Conservation (phyloP, 2,797 vertebrate species). For the Myotis findleyi region DNA sequence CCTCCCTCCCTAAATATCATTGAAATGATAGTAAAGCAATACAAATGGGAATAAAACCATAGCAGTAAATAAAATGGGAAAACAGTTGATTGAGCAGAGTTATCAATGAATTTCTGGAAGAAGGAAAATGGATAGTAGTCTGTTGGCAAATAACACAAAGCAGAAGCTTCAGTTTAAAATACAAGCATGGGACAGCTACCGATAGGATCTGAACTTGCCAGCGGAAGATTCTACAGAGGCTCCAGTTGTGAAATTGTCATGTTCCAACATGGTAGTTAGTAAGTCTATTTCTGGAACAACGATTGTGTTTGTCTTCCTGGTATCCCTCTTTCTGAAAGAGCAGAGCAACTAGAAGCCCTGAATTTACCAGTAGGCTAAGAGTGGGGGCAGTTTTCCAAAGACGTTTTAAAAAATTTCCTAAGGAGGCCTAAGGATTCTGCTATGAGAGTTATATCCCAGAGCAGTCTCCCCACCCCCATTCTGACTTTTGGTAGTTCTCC, state of each 20-base stretch:
- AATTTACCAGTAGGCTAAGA: neutral
- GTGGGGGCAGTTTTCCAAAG: neutral
- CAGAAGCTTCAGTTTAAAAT: neutral
- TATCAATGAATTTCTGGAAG: neutral
- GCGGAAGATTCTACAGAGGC: neutral
- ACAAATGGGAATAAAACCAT: neutral
- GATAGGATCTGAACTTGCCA: neutral
- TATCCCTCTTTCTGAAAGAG: neutral
- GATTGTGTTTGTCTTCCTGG: neutral
- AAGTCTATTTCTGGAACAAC: neutral
- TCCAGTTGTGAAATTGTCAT: too few relatives aligned
- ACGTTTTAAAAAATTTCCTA: neutral
- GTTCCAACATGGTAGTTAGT: neutral
- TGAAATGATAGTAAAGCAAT: neutral
- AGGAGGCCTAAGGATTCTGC: neutral
- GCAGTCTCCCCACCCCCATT: neutral
- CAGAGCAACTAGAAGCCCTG: neutral
- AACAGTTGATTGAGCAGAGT: neutral
- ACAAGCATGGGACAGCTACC: neutral
- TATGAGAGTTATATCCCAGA: neutral
- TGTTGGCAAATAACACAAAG: neutral
- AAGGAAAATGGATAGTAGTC: neutral
- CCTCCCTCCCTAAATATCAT: neutral
- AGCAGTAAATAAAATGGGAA: neutral
- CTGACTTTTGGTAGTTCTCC: neutral